Percentiles rank a stretch among this genome's conserved stretches.
Conservation (phyloP, 2,797 vertebrate genomes). For the Pangasius sanitwongsei region DNA sequence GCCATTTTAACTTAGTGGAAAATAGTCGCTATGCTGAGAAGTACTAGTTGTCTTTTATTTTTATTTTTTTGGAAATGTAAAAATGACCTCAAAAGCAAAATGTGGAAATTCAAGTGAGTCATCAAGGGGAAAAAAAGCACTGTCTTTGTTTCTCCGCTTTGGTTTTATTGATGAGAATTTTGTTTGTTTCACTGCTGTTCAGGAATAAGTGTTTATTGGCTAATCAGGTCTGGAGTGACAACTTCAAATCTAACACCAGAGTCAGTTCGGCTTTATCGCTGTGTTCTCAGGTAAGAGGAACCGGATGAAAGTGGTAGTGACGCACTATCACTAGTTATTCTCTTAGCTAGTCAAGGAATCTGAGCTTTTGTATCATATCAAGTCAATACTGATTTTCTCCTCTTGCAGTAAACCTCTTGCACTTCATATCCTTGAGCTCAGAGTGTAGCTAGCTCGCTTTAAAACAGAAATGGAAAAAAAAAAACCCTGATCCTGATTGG, state of each 20-base stretch:
- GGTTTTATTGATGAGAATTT: background rate
- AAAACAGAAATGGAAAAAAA: background rate
- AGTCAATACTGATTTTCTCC: background rate
- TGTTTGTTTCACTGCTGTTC: background rate
- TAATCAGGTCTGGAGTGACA: background rate
- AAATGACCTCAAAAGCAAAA: conserved; percentile 17
- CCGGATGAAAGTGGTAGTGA: background rate
- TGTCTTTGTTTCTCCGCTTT: background rate
- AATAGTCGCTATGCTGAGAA: background rate
- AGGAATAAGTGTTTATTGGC: background rate
- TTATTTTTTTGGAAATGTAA: background rate
- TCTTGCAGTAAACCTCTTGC: background rate
- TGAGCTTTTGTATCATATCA: background rate
- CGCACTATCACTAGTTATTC: background rate
- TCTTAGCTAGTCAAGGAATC: background rate
- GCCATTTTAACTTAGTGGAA: background rate
- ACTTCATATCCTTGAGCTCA: background rate
- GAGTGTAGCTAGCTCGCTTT: background rate
- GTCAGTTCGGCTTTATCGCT: background rate
- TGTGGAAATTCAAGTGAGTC: background rate
- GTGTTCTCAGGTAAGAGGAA: background rate
- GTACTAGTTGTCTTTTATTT: too few species aligned
- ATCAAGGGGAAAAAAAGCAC: background rate
- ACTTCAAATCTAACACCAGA: background rate
- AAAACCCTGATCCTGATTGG: background rate